Percentiles rank a stretch among this genome's conserved stretches.
Evolutionary conservation across 2,113 vertebrate species (phyloP).

Genomic region (Indicator maculatus): DNA sequence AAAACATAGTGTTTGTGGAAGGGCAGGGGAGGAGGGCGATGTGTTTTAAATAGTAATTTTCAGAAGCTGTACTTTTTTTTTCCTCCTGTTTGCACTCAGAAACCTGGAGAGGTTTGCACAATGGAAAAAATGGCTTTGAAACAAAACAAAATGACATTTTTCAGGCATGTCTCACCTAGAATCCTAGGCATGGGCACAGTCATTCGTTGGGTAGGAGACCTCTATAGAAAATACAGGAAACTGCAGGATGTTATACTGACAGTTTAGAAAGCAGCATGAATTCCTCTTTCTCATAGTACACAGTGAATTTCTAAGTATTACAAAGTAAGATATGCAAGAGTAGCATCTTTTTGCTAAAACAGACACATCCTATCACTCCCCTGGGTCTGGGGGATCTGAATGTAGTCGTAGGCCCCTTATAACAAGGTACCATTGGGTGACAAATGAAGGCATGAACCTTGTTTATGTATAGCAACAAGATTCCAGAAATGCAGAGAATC

Average conservation of each 20-base stretch:
- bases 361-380: neutral
- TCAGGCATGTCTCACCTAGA: neutral
- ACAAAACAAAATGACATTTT: neutral
- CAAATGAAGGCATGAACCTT: too few species aligned
- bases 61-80: conserved; percentile 23
- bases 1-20: neutral
- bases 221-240: conserved; percentile 22
- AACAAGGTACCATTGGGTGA: too few species aligned
- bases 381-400: too few species aligned
- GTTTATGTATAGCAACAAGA: too few species aligned
- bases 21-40: neutral
- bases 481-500: too few species aligned
- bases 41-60: conserved; percentile 33
- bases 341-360: neutral
- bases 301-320: neutral
- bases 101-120: conserved; percentile 26
- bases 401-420: too few species aligned
- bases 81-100: conserved; percentile 21
- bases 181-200: neutral
- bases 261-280: neutral
- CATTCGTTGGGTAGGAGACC: neutral
- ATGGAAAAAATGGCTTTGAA: neutral
- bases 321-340: neutral
- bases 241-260: neutral
- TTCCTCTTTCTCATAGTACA: neutral